These are phyloP conservation scores for Leucozona laternaria DNA, from an alignment of 2,888 invertebrate species.

Conservation along the genomic window DNA sequence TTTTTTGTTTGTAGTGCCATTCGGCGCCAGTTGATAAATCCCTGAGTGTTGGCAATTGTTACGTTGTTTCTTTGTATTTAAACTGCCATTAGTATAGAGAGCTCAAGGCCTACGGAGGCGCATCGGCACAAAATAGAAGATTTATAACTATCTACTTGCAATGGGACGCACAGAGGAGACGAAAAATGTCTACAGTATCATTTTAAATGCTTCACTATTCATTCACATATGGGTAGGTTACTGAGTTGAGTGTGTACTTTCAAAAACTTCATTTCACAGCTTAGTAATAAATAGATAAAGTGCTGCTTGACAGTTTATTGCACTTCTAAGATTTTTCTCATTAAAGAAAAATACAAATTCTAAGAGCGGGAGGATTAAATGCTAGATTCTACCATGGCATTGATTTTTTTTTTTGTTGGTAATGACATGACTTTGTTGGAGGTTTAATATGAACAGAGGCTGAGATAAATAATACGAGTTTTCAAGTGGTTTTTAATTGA, in stretches of 20 bases:
- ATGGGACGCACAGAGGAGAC: no score
- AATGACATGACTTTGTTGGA: constrained; percentile 16
- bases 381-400: background rate
- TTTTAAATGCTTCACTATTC: background rate
- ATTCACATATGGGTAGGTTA: background rate
- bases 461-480: background rate
- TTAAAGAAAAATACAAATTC: background rate
- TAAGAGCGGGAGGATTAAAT: constrained; percentile 4
- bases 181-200: background rate
- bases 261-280: constrained; percentile 30
- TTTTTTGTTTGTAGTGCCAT: constrained; percentile 2
- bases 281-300: constrained; percentile 15
- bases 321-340: constrained; percentile 9
- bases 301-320: constrained; percentile 37
- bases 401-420: constrained; percentile 7
- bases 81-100: constrained; percentile 39
- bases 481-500: constrained; percentile 14
- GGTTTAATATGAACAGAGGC: background rate
- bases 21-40: constrained; percentile 37
- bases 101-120: background rate
- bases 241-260: constrained; percentile 7
- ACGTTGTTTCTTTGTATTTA: constrained; percentile 36
- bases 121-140: constrained; percentile 12
- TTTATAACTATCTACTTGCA: constrained; percentile 32
- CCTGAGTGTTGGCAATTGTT: constrained; percentile 9